Percentiles rank a stretch among this genome's conserved stretches.
phyloP scores from a whole-genome alignment of 2,113 vertebrate species.

The Cathartes aura region DNA sequence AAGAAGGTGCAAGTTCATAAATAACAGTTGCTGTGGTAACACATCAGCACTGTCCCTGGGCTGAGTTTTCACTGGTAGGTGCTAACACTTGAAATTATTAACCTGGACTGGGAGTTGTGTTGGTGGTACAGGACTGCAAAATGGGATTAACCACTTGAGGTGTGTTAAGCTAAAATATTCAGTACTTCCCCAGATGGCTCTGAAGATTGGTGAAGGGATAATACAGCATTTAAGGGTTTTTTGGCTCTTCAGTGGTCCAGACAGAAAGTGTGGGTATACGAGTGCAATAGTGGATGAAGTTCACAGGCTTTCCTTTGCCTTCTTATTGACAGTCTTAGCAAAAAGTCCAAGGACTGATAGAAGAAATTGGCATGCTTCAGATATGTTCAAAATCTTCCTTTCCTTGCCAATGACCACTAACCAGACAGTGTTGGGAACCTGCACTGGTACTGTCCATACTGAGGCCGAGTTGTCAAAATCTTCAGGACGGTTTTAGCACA shows the following conservation, averaged over 20 bases:
- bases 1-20: background rate
- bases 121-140: background rate
- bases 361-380: background rate
- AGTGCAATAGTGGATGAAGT: background rate
- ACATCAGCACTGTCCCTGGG: background rate
- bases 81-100: background rate
- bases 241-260: background rate
- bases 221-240: background rate
- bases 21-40: conserved; percentile 11
- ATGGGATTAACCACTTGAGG: background rate
- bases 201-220: background rate
- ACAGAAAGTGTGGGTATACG: background rate
- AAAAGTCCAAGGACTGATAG: background rate
- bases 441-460: background rate
- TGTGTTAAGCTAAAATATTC: background rate
- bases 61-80: background rate
- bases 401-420: background rate
- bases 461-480: background rate
- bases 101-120: background rate
- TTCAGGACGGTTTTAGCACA: background rate
- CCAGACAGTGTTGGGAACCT: background rate
- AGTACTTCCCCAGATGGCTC: background rate
- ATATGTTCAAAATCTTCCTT: background rate
- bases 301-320: background rate
- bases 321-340: background rate